A percentile compares a stretch with the other conserved stretches of the same genome.
Evolutionary conservation across 2,113 vertebrate genomes (phyloP).

Genomic region (Pangasianodon gigas): DNA sequence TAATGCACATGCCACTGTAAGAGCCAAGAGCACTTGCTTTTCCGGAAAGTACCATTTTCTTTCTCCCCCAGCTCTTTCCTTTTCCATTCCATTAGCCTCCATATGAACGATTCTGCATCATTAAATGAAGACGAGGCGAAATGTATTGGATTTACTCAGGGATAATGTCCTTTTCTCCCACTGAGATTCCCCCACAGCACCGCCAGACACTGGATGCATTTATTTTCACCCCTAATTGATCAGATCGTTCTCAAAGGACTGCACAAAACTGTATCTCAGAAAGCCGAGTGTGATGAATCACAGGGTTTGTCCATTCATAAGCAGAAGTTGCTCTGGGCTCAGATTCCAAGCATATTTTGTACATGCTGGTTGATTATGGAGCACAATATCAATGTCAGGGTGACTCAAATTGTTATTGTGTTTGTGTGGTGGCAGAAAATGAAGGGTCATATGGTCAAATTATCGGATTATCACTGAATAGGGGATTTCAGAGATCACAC

Average conservation of each 20-base stretch:
- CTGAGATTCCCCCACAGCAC: constrained; percentile 55
- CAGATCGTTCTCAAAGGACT: constrained; percentile 49
- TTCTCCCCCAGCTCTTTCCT: constrained; percentile 32
- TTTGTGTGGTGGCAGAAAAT: constrained; percentile 48
- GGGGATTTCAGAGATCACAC: constrained; percentile 13
- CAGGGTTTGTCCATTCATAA: constrained; percentile 47
- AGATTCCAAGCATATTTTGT: constrained; percentile 33
- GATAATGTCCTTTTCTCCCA: constrained; percentile 66
- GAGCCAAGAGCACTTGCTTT: constrained; percentile 50
- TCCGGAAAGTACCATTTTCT: constrained; percentile 50
- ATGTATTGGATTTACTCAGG: constrained; percentile 73
- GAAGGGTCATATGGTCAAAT: constrained; percentile 36
- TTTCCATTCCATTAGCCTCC: constrained; percentile 65
- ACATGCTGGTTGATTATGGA: constrained; percentile 30
- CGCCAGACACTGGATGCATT: constrained; percentile 62
- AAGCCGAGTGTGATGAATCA: constrained; percentile 27
- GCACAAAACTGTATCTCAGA: constrained; percentile 33
- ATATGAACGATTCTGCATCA: constrained; percentile 66
- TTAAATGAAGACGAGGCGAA: constrained; percentile 67
- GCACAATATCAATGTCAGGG: constrained; percentile 34
- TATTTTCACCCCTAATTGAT: constrained; percentile 63
- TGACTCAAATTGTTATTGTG: constrained; percentile 43
- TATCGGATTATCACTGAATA: background rate
- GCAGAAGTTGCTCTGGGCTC: constrained; percentile 43
- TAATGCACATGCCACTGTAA: constrained; percentile 51